Base-by-base conservation (phyloP, 2,797 vertebrate genomes). In the Poeciliopsis gracilis region DNA sequence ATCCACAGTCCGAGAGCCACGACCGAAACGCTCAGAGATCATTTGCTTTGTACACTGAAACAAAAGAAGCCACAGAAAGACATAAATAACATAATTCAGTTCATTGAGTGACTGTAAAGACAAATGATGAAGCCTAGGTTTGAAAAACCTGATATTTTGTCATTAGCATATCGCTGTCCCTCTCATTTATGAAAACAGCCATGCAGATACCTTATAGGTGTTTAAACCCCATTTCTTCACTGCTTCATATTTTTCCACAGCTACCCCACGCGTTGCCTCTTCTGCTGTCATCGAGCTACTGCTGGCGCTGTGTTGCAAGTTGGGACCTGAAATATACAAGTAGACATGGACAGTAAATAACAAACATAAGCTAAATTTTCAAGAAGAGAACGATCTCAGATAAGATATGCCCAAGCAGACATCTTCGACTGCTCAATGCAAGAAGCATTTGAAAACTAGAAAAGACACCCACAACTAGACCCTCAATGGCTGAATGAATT, bases 161-260 rank as follows among this genome's bases (percentile, higher is more conserved):
- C 10, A 69, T 41, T 43, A n/a, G 38, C 38, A 69, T 16, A 45
- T 45, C 41, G 46, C n/a, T 36, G 53, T 38, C 25, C 61, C 20
- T 78, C 11, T 47, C 18, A 9, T 72, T n/a, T 4, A 43, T 9
- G 20, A 46, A 75, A 36, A 46, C 7, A 77, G 11, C 67, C 53
- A 8, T n/a, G 36, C 5, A 15, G 57, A 13, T 91, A 98, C 98
- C 97, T 98, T 99, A 85, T 99, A 98, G 0, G 97, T 99, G 95
- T 98, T 99, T 87, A 99, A 95, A 63, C 98, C 95, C 98, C 98
- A 99, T 71, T 98, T 97, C 93, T 97, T 98, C 91, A 99, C 89
- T 0, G 96, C 95, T 88, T 99, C 98, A 13, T 99, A 95, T 89
- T 99, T 99, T 87, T 99, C 98, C 83, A 97, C 97, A 0, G 98